Evolutionary conservation across 2,888 invertebrate genomes (phyloP), one percentile per base, ranked within the genome.

Genomic region (Drosophila macrospina): DNA sequence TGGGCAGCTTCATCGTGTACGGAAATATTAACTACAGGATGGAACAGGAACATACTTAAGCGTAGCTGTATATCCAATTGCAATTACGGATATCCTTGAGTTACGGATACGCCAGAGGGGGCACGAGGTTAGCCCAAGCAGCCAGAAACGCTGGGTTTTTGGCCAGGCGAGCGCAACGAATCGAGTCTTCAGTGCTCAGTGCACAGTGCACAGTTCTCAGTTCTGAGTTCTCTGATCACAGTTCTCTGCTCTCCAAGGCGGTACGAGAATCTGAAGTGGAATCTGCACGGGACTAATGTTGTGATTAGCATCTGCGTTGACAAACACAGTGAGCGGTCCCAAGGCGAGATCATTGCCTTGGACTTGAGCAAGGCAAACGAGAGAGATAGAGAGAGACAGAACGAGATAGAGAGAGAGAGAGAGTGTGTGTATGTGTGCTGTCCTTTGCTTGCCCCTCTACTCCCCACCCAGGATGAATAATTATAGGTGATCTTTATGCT

Each of bases 221-320:
- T 20, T 16, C 10, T 0, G 11, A 36, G 13, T 24, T 11, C 16
- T 16, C 11, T 5, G 8, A 11, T 57, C 24, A 10, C 15, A 10
- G 16, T 20, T 45, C 44, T 15, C n/a, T 10, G n/a, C 39, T 54
- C 54, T 61, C 30, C 50, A 42, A 44, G 50, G 20, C 15, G 24
- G 28, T 7, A 15, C 47, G 37, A 34, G 30, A 16, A 61, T 50
- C 71, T 81, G 86, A 89, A 91, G 90, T 89, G 84, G 82, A 86
- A 82, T 78, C 76, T 80, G 78, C 77, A 75, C 72, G 80, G 77
- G 74, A 81, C 90, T 90, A 90, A 90, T 90, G 89, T 88, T 81
- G 89, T 91, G 89, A 90, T 90, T 88, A 91, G 91, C 90, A 91
- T 91, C 90, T 91, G 90, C 89, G 91, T 91, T 91, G 91, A 90